These are phyloP conservation scores for Leucoma salicis DNA, from an alignment of 2,888 invertebrate genomes.

Conservation along the genomic window DNA sequence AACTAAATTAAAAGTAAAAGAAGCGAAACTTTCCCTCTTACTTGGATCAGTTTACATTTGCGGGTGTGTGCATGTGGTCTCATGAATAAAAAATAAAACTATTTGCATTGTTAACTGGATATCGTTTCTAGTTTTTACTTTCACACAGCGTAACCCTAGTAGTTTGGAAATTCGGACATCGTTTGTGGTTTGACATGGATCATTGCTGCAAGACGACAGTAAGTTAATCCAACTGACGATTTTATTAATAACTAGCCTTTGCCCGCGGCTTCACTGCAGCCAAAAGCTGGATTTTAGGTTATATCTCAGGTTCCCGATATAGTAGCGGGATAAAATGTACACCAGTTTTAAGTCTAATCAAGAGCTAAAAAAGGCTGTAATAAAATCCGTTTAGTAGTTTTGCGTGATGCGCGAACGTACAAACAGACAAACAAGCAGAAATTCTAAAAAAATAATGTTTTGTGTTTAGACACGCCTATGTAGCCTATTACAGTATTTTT, in stretches of 20 bases:
- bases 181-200: conserved; percentile 36
- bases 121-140: conserved; percentile 31
- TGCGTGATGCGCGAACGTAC: too few relatives aligned
- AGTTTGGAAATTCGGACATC: conserved; percentile 34
- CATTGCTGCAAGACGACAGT: conserved; percentile 3
- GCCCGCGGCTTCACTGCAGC: too few relatives aligned
- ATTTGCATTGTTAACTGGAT: conserved; percentile 28
- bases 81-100: conserved; percentile 36
- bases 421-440: too few relatives aligned
- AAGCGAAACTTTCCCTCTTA: conserved; percentile 34
- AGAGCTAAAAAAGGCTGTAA: too few relatives aligned
- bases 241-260: not conserved
- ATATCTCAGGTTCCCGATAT: too few relatives aligned
- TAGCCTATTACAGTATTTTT: too few relatives aligned
- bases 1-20: conserved; percentile 15
- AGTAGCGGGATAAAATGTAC: too few relatives aligned
- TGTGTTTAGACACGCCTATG: too few relatives aligned
- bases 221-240: not conserved
- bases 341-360: too few relatives aligned
- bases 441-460: too few relatives aligned
- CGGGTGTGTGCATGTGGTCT: conserved; percentile 28
- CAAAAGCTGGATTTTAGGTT: too few relatives aligned
- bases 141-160: conserved; percentile 41
- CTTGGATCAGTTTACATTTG: conserved; percentile 40
- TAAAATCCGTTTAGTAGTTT: too few relatives aligned